A percentile compares a stretch with the other conserved stretches of the same genome.
These are phyloP conservation scores for Oryzias melastigma DNA, from an alignment of 2,113 vertebrate genomes.

Conservation along the genomic window DNA sequence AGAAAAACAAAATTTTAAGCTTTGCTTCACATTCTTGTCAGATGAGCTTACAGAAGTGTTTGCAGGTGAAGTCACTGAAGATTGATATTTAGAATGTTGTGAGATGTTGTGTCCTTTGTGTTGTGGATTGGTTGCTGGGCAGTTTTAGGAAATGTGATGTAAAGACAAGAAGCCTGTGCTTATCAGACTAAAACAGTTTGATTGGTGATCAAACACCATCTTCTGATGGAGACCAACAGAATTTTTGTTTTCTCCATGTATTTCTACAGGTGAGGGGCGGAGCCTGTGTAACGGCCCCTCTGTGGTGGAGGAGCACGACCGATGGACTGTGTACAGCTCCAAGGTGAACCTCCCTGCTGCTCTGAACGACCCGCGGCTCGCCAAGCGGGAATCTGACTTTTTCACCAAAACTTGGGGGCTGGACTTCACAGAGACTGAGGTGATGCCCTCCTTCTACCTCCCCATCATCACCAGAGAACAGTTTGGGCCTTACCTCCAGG, in stretches of 20 bases:
- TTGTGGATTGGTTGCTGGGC: too few relatives aligned
- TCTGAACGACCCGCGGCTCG: constrained; percentile 94
- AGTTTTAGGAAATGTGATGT: too few relatives aligned
- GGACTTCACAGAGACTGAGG: constrained; percentile 94
- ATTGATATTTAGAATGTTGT: too few relatives aligned
- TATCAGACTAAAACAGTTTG: too few relatives aligned
- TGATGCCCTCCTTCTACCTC: constrained; percentile 93
- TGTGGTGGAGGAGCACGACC: constrained; percentile 91
- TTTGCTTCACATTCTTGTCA: too few relatives aligned
- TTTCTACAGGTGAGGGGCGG: constrained; percentile 76
- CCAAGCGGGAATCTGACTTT: constrained; percentile 98
- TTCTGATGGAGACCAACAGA: too few relatives aligned
- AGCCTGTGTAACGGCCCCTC: constrained; percentile 88
- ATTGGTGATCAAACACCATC: too few relatives aligned
- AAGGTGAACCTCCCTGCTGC: constrained; percentile 98
- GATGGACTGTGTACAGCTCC: constrained; percentile 97
- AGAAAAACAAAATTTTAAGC: too few relatives aligned
- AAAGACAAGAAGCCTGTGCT: too few relatives aligned
- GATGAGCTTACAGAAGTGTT: too few relatives aligned
- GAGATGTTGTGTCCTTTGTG: too few relatives aligned
- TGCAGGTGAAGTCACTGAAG: too few relatives aligned
- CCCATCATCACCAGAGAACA: constrained; percentile 91
- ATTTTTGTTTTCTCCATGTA: constrained; percentile 16
- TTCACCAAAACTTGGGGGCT: constrained; percentile 99
- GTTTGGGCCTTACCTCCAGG: constrained; percentile 89